phyloP scores from a whole-genome alignment of 1,140 invertebrate genomes.

The Frieseomelitta varia region DNA sequence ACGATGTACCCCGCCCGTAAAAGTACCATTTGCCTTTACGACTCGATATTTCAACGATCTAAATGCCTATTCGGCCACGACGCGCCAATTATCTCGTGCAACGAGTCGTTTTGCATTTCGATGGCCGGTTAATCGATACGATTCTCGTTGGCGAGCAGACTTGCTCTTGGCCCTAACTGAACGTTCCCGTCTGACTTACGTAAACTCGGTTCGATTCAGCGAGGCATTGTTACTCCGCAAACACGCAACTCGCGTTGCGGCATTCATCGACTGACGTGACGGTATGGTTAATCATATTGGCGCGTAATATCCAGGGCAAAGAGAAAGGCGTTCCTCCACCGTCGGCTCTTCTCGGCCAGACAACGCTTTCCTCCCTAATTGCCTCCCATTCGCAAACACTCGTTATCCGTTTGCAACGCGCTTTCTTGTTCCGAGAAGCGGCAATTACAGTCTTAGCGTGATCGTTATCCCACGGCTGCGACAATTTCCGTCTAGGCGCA shows the following conservation, averaged over 20 bases:
- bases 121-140: slow-evolving; percentile 11
- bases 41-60: slow-evolving; percentile 14
- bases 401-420: neutral
- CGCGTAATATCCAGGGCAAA: neutral
- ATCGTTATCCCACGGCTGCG: neutral
- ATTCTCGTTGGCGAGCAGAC: neutral
- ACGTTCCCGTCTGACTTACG: too few species aligned
- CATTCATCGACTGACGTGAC: neutral
- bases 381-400: neutral
- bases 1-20: slow-evolving; percentile 16
- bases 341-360: slow-evolving; percentile 8
- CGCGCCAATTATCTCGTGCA: neutral
- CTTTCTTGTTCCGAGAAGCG: neutral
- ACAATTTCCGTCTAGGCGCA: neutral
- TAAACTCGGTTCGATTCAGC: neutral
- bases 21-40: slow-evolving; percentile 34
- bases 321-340: slow-evolving; percentile 11
- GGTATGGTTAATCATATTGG: slow-evolving; percentile 6
- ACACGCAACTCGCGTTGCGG: too few species aligned
- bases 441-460: neutral
- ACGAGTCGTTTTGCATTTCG: neutral
- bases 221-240: neutral
- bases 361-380: neutral
- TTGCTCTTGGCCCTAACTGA: neutral
- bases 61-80: neutral